Evolutionary conservation across 2,888 invertebrate genomes (phyloP).

Genomic region (Athalia cordata): DNA sequence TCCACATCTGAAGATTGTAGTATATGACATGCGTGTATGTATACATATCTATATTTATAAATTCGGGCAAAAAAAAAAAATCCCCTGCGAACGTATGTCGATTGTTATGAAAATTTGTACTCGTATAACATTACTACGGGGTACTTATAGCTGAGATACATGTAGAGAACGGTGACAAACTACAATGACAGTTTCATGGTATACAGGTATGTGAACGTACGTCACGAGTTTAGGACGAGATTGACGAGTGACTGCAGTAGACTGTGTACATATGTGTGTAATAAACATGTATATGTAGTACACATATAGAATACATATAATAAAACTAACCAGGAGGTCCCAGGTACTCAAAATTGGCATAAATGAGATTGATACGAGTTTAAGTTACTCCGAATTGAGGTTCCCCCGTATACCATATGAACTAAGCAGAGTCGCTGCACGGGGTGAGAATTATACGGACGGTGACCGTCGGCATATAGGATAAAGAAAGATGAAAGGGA

Average conservation of each 20-base stretch:
- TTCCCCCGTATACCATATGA: too few species aligned
- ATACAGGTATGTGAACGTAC: too few species aligned
- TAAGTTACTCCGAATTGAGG: slow-evolving; percentile 64
- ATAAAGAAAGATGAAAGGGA: background rate
- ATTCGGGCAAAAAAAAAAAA: background rate
- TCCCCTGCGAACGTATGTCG: slow-evolving; percentile 29
- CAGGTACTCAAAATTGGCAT: slow-evolving; percentile 66
- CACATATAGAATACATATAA: slow-evolving; percentile 25
- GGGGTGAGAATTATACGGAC: too few species aligned
- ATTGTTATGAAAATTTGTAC: slow-evolving; percentile 65
- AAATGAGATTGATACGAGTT: slow-evolving; percentile 73
- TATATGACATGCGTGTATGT: background rate
- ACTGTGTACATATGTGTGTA: background rate
- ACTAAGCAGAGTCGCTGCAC: too few species aligned
- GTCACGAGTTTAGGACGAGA: too few species aligned
- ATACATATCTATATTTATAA: background rate
- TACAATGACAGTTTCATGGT: too few species aligned
- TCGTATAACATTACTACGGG: too few species aligned
- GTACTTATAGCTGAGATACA: too few species aligned
- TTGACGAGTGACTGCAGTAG: background rate
- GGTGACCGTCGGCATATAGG: background rate
- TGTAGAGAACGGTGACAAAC: too few species aligned
- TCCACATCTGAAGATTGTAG: too few species aligned
- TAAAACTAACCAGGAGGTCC: background rate
- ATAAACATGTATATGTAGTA: too few species aligned